A percentile compares a stretch with the other conserved stretches of the same genome.
These are phyloP conservation scores for Fukomys damarensis DNA, from an alignment of 2,113 vertebrate genomes.

Conservation along the genomic window DNA sequence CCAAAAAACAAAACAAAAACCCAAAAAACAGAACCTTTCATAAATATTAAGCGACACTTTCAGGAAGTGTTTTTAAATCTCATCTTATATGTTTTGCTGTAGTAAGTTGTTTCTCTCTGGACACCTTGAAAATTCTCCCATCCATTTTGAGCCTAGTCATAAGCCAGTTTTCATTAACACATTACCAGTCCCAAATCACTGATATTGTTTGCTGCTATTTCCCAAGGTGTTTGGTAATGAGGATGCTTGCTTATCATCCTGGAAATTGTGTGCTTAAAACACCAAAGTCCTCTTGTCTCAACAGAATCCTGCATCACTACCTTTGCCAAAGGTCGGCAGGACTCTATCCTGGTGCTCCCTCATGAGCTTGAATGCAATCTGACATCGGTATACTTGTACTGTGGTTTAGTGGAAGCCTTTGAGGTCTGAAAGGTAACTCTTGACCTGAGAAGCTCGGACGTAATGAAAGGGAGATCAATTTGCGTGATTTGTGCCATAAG, in stretches of 20 bases:
- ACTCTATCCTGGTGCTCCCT: slow-evolving; percentile 52
- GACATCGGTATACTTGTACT: slow-evolving; percentile 44
- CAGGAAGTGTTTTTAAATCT: background rate
- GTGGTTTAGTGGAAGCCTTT: slow-evolving; percentile 55
- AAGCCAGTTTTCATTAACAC: background rate
- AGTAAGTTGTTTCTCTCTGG: background rate
- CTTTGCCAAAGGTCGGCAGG: slow-evolving; percentile 41
- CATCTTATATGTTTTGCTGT: slow-evolving; percentile 11
- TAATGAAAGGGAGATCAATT: slow-evolving; percentile 72
- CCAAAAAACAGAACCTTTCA: too few species aligned
- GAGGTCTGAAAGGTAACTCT: slow-evolving; percentile 75
- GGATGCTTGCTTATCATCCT: slow-evolving; percentile 48
- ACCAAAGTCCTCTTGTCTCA: slow-evolving; percentile 51
- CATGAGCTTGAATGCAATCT: slow-evolving; percentile 57
- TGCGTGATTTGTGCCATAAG: slow-evolving; percentile 80
- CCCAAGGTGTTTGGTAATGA: background rate
- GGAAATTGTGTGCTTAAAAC: slow-evolving; percentile 45
- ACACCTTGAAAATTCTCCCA: background rate
- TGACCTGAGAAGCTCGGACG: slow-evolving; percentile 73
- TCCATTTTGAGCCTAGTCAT: background rate
- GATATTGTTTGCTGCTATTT: background rate
- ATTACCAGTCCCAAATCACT: background rate
- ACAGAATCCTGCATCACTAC: background rate
- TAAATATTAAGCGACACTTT: background rate
- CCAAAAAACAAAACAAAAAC: too few species aligned